Evolutionary conservation across 2,113 vertebrate species (phyloP).

Genomic region (Otus sunia): DNA sequence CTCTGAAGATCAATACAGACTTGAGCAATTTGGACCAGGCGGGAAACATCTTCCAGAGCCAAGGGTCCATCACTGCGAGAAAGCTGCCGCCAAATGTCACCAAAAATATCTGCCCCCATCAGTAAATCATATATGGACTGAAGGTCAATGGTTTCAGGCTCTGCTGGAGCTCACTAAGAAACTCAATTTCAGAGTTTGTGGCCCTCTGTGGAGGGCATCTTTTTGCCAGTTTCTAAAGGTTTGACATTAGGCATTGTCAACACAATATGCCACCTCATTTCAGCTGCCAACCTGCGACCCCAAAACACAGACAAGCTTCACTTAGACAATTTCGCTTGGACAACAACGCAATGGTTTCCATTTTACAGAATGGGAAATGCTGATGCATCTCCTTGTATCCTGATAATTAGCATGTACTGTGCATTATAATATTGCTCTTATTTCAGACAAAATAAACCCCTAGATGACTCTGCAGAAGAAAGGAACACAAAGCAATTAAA

Average conservation of each 20-base stretch:
- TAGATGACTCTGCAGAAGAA: neutral
- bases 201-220: neutral
- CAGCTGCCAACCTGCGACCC: constrained; percentile 21
- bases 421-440: neutral
- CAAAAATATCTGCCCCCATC: neutral
- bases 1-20: constrained; percentile 7
- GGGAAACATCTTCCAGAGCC: constrained; percentile 17
- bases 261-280: constrained; percentile 19
- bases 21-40: neutral
- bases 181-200: neutral
- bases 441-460: neutral
- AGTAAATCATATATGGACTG: neutral
- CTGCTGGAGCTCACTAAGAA: constrained; percentile 20
- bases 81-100: neutral
- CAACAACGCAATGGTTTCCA: rapidly evolving
- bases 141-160: constrained; percentile 36
- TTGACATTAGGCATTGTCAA: neutral
- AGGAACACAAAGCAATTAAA: constrained; percentile 3
- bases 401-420: neutral
- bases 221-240: neutral
- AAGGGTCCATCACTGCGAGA: neutral
- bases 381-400: neutral
- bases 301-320: neutral
- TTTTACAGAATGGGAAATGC: neutral
- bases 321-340: neutral